A percentile compares a stretch with the other conserved stretches of the same genome.
phyloP scores from a whole-genome alignment of 2,113 vertebrate species.

The Nettapus auritus region DNA sequence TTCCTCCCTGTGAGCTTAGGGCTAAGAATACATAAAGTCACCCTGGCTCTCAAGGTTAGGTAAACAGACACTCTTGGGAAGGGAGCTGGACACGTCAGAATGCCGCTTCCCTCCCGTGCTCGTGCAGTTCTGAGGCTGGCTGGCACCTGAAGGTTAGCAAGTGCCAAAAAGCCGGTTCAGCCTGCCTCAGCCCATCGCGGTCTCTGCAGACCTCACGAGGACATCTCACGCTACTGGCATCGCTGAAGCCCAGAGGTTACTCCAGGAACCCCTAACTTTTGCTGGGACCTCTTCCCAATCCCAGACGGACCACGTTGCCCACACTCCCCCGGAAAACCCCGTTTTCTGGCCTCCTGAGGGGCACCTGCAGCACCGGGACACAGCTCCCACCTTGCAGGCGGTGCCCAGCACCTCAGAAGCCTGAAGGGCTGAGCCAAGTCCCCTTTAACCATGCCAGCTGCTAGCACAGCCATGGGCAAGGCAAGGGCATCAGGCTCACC shows the following conservation, averaged over 20 bases:
- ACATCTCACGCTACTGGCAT: neutral
- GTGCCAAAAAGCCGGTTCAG: neutral
- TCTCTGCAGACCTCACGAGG: neutral
- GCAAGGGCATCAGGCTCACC: neutral
- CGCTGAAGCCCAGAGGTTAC: neutral
- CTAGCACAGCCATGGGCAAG: neutral
- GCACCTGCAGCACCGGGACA: neutral
- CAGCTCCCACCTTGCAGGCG: neutral
- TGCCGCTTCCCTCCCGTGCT: neutral
- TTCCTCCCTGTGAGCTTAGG: neutral
- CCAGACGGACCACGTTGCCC: neutral
- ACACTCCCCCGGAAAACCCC: neutral
- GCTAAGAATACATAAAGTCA: neutral
- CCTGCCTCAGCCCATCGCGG: neutral
- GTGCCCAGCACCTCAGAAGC: neutral
- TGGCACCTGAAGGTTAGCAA: neutral
- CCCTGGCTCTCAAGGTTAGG: neutral
- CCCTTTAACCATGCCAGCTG: neutral
- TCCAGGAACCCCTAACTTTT: neutral
- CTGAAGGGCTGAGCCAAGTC: neutral
- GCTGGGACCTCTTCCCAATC: neutral
- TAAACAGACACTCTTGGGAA: neutral
- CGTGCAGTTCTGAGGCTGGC: neutral
- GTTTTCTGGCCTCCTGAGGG: neutral
- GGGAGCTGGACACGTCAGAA: neutral